Base-by-base conservation (phyloP, 2,888 invertebrate species). In the Pyrochroa serraticornis region DNA sequence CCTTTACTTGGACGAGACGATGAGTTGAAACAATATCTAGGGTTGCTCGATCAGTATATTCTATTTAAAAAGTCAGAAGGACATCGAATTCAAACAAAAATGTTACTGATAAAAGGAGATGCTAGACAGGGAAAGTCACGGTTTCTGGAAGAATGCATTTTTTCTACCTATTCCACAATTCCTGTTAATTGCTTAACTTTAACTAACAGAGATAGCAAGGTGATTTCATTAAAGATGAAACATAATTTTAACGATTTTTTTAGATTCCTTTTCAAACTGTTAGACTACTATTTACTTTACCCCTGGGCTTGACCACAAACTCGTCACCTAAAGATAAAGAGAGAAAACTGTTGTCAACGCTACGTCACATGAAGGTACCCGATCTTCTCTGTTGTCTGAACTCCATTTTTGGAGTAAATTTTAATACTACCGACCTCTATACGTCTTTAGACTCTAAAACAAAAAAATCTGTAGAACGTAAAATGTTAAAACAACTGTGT, bases 61-160 rank as follows among this genome's bases (percentile, higher is more conserved):
- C n/a, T n/a, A n/a, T n/a, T n/a, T n/a, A n/a, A n/a, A n/a, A n/a
- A n/a, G n/a, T n/a, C n/a, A n/a, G n/a, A n/a, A n/a, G n/a, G n/a
- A n/a, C n/a, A n/a, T n/a, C n/a, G n/a, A n/a, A n/a, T n/a, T n/a
- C n/a, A n/a, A n/a, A n/a, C 44, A 13, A 70, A 68, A 41, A 69
- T 70, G 64, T 59, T 80, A 10, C 51, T 78, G 41, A 72, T 76
- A 10, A 80, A 85, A 76, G 87, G 87, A 0, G 83, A 82, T 34
- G 79, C 81, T 1, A 77, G 83, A 41, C 82, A 85, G 42, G 89
- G 89, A 0, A 88, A 87, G 74, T 83, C 83, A 0, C 81, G 87
- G 50, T 71, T 88, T 7, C 65, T 87, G 12, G 82, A 85, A 42
- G 87, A 87, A 75, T 80, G 85, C 50, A 71, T 83, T 6, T 77